Percentiles rank a stretch among this genome's conserved stretches.
Conservation (phyloP, 2,797 vertebrate genomes). For the Coluber constrictor region DNA sequence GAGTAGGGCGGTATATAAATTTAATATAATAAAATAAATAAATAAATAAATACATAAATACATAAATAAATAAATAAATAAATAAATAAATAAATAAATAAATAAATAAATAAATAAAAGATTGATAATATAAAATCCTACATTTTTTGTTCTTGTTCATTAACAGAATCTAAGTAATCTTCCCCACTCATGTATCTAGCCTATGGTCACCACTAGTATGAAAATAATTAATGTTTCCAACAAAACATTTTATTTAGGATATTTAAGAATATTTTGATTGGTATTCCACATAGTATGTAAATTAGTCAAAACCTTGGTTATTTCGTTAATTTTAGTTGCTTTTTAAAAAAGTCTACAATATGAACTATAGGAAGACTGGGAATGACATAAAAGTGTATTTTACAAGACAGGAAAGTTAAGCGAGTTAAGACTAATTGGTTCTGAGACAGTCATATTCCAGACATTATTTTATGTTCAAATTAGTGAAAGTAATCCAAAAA, state of each 20-base stretch:
- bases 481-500: slow-evolving; percentile 21
- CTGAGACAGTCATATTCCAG: slow-evolving; percentile 18
- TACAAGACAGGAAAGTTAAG: slow-evolving; percentile 17
- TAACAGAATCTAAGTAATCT: neutral
- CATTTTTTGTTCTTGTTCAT: neutral
- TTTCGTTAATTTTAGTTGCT: neutral
- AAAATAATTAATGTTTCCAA: neutral
- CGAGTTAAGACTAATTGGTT: neutral
- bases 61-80: no score
- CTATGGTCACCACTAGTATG: neutral
- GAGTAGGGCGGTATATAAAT: no score
- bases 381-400: neutral
- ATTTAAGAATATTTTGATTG: neutral
- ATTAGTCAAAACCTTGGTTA: neutral
- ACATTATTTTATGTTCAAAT: slow-evolving; percentile 31
- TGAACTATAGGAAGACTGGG: neutral
- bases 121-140: neutral
- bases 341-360: neutral
- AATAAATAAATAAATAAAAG: no score
- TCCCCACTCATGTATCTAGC: neutral
- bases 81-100: no score
- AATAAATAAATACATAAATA: no score
- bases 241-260: neutral
- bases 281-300: neutral
- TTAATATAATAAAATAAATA: no score